Evolutionary conservation across 2,888 invertebrate genomes (phyloP).

Genomic region (Polia nebulosa): DNA sequence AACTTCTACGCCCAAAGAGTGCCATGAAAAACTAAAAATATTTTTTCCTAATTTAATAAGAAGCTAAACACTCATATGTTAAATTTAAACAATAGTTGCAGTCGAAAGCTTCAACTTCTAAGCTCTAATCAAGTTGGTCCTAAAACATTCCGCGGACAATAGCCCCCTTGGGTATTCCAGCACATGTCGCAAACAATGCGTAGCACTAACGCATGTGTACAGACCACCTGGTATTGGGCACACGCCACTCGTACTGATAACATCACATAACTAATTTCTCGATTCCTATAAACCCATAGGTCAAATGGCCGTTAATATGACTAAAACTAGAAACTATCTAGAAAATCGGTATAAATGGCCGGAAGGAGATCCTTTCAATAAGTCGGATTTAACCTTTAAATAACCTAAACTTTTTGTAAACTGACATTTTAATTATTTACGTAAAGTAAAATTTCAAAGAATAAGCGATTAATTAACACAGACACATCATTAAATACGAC

Average conservation of each 20-base stretch:
- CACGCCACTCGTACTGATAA: conserved; percentile 39
- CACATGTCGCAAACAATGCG: conserved; percentile 34
- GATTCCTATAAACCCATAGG: conserved; percentile 20
- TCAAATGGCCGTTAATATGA: conserved; percentile 8
- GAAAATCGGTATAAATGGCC: background rate
- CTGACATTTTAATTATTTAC: background rate
- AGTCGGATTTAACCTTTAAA: background rate
- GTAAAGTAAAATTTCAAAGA: background rate
- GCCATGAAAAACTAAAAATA: no score
- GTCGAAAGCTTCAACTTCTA: background rate
- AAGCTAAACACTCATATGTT: no score
- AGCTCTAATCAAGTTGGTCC: background rate
- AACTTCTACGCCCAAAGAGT: no score
- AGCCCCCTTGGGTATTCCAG: background rate
- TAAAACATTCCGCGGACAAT: conserved; percentile 17
- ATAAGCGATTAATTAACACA: conserved; percentile 4
- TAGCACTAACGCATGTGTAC: conserved; percentile 19
- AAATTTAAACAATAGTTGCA: no score
- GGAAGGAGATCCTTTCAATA: background rate
- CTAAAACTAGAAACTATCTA: conserved; percentile 7
- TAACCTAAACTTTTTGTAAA: background rate
- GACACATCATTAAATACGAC: conserved; percentile 18
- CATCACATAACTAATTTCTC: conserved; percentile 33
- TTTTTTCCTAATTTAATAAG: no score
- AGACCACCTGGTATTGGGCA: conserved; percentile 44